Base-by-base conservation (phyloP, 2,113 vertebrate genomes). In the Cephalopterus ornatus region DNA sequence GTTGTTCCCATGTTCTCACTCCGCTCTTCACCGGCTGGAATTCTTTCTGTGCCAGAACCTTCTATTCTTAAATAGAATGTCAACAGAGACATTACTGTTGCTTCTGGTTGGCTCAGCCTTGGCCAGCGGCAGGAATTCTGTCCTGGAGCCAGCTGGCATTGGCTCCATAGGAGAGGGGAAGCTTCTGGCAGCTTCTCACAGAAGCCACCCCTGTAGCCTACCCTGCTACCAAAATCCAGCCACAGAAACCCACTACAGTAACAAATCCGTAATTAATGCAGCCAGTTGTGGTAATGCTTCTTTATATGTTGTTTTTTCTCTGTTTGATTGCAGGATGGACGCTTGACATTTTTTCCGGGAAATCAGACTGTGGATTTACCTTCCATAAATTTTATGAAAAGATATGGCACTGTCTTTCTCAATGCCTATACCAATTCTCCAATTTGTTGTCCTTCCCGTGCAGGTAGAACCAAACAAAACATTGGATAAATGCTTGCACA, bases 341-440 rank as follows among this genome's bases (percentile, higher is more conserved):
- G 99, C 47, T 91, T 99, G 96, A 99, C 99, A 5, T 99, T 98
- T 98, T 95, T 97, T 63, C 98, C 99, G 70, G 98, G 97, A 95
- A 99, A 98, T 95, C 97, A 97, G 95, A 98, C 98, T 50, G 98
- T 99, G 67, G 97, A 97, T 86, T 98, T 99, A 85, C 99, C 99
- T 56, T 99, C 96, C 79, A 95, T 99, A 72, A 98, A 98, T 78
- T 99, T 98, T 85, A 98, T 99, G 97, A 98, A 98, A 62, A 94
- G 96, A 84, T 96, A 97, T 1, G 99, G 99, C 44, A 95, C 98
- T 32, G 94, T 98, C 22, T 99, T 99, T 95, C 97, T 99, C 56
- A 99, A 98, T 81, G 98, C 99, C 11, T 99, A 99, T 74, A 99
- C 99, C 52, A 99, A 99, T 91, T 99, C 99, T 80, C 99, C 99